Evolutionary conservation across 2,797 vertebrate species (phyloP), one percentile per base, ranked within the genome.

Genomic region (Muraenolepis orangiensis): DNA sequence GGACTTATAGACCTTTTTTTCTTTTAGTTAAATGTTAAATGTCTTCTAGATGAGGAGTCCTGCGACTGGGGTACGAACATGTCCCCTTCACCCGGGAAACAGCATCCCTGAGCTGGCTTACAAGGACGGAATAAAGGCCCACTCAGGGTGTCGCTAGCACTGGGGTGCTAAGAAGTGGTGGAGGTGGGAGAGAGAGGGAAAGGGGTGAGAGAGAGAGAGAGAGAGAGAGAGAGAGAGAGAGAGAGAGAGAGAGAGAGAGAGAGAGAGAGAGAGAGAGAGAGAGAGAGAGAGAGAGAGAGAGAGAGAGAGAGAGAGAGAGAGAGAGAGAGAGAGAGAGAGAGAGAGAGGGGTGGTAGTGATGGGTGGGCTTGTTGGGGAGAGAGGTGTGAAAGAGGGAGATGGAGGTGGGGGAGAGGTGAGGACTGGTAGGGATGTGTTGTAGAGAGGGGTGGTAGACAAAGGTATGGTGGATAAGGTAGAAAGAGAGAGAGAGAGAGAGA

Each of bases 101-200:
- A 72, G 73, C 71, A 73, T 23, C 51, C 26, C 28, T 4, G 12
- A 31, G 31, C 8, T 36, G 70, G 31, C 40, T 74, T 71, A 38
- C 74, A 75, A n/a, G 70, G 81, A 69, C 71, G 82, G 72, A 74
- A 71, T 46, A 73, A 78, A 72, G 57, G 67, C 72, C 74, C 72
- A 61, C 76, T 79, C 76, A 79, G 81, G 81, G 85, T 84, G 89
- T 87, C 78, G 80, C 69, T 90, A 80, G 82, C 90, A 86, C 82
- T 11, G 12, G 79, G 79, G 84, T 84, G 87, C 83, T 84, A 88
- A 85, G 80, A 51, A 78, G 51, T 23, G 51, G 46, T 18, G 5
- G 46, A 18, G 18, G 46, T 18, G 51, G n/a, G 51, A 16, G 51
- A 57, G 51, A 23, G 51, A 23, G 51, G 20, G 38, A 6, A 10